Evolutionary conservation across 2,888 invertebrate species (phyloP), one percentile per base, ranked within the genome.

Genomic region (Euplagia quadripunctaria): DNA sequence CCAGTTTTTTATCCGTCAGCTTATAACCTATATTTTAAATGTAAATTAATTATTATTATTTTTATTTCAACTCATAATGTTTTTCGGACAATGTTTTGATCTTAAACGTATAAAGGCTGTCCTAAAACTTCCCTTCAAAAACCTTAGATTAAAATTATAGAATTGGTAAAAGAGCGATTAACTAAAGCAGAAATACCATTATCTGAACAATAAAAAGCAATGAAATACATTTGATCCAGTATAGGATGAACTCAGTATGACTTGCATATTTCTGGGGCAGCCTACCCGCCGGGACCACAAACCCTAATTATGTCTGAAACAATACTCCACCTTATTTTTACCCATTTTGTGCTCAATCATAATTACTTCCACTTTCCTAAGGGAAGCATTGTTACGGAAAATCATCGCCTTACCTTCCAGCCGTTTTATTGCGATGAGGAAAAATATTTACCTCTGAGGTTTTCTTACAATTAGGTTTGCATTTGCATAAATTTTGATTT

Each of bases 301-400:
- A 95, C 95, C 94, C 89, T 95, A 96, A 96, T 96, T 96, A 95
- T 90, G 90, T 89, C 91, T 92, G 94, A 94, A 95, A 96, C 95
- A 96, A 95, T 93, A 89, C 93, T 85, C 88, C 85, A 82, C 88
- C 91, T 94, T 90, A 95, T 96, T 96, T 96, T 96, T 95, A 96
- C 92, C 94, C 94, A 92, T 94, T 95, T 93, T 94, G 91, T 92
- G 94, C 95, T 96, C 95, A 94, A 96, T 96, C 95, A 95, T 95
- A 96, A 96, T 96, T 95, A 95, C 91, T 91, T 82, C 86, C 82
- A 82, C 82, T 86, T 84, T 91, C 94, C 94, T 90, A 79, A 80
- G 93, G 94, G 94, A 93, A 86, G 89, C 92, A 90, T 93, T 92
- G 90, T 91, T 89, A 84, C 86, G 87, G 89, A 89, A 90, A 92